Evolutionary conservation across 2,797 vertebrate species (phyloP), one percentile per base, ranked within the genome.

Genomic region (Sciurus carolinensis): DNA sequence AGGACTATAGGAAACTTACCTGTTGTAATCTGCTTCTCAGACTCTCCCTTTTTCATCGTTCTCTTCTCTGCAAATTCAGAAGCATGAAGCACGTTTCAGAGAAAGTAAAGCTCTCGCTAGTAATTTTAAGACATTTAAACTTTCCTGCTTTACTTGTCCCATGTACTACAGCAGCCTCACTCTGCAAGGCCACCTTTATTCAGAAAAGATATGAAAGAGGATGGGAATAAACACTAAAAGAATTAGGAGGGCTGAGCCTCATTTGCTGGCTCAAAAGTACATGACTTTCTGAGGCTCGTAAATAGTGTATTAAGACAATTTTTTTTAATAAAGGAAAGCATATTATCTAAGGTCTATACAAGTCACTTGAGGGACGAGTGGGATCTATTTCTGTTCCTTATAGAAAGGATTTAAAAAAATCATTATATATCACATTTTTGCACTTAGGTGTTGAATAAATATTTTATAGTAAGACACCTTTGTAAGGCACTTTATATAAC

Each of bases 211-310:
- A 10, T 22, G 18, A 14, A 76, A 73, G 67, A 62, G 17, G 73
- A 20, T 83, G 24, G 10, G 87, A 84, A 67, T 86, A 86, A 76
- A 91, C 13, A 86, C 50, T 66, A 6, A 71, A 67, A 94, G 26
- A 64, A 22, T 85, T n/a, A 91, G 71, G 66, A 81, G 57, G 1
- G n/a, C 92, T 93, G 20, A 72, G 64, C 67, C 28, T 92, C 67
- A 75, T 96, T 96, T 97, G 26, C 4, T 62, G 82, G 9, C 42
- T 39, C 66, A 39, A 85, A 94, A 93, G 39, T 88, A 89, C 82
- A 90, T 87, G 7, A 0, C 87, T 95, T 92, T 87, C 77, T 67
- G 24, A 93, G 30, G 44, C n/a, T 96, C 39, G 66, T 50, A 77
- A 85, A 93, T 90, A 44, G 2, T 24, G 2, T 69, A 17, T 2